Base-by-base conservation (phyloP, 2,797 vertebrate species). In the Arnoldichthys spilopterus region DNA sequence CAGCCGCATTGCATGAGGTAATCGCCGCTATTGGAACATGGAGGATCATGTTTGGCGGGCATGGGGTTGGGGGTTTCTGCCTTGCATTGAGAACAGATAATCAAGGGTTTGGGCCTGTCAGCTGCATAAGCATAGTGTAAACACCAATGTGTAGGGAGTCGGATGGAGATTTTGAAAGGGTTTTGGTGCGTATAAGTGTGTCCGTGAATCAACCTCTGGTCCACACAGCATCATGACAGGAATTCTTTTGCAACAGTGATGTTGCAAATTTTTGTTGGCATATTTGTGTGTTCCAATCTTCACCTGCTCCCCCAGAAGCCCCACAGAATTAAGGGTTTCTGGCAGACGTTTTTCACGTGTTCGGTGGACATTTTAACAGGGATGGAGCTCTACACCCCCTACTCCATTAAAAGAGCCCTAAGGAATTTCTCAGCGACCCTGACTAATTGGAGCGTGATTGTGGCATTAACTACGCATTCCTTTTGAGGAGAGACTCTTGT, bases 401-500 rank as follows among this genome's bases (percentile, higher is more conserved):
- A 59, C 51, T 56, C 47, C 63, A 43, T 78, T 61, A 76, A 81
- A 85, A 79, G 49, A 77, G 47, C 16, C 56, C 58, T 22, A 59
- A 79, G 69, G 68, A 74, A 80, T 80, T 63, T 75, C 62, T 53
- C 5, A 6, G 54, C 64, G 58, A 64, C 26, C 85, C 85, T 88
- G 84, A 91, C 90, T 90, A 88, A 91, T 90, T 90, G 89, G 86
- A 83, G 85, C 84, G 84, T 87, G 86, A 90, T 88, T 83, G 70
- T 87, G 86, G 83, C 87, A 90, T 91, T 92, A 90, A 90, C 85
- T 87, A 84, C 76, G 86, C 90, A 90, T 92, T 92, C 88, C 87
- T 91, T 88, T 85, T 40, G 45, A 88, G 86, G 85, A 74, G 63
- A 58, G 80, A 77, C 84, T 88, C 84, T 70, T 69, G 77, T 84